Base-by-base conservation (phyloP, 2,888 invertebrate genomes). In the Trisateles emortualis region DNA sequence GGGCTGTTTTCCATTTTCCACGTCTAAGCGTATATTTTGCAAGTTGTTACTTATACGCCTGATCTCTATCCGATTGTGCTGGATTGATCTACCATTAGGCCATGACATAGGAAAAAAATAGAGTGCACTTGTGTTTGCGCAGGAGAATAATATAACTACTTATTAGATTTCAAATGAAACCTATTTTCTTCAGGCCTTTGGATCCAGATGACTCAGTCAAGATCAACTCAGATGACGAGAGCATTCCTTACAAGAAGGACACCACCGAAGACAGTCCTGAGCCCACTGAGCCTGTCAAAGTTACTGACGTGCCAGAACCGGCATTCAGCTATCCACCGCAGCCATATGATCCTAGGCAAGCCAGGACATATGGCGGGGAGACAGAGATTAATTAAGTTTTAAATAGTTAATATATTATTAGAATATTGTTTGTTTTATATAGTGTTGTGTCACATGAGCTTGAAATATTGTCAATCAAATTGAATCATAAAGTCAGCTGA, bases 221-320 rank as follows among this genome's bases (percentile, higher is more conserved):
- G 64, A 78, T 92, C 26, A 88, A 90, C 56, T 92, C 92, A 0
- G 92, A 92, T 43, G 91, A 92, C 47, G 92, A 92, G 2, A 92
- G 92, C 62, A 86, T 93, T 38, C 92, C 92, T 0, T 93, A 92
- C 81, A 93, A 92, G 78, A 92, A 92, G 59, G 91, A 90, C 50
- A 63, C 81, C 0, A 69, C 78, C 0, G 90, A 90, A 61, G 91
- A 91, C 52, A 88, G 84, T 30, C 92, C 92, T 0, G 81, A 85
- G 38, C 90, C 90, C 0, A 81, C 86, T 0, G 90, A 90, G 0
- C 77, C 84, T 0, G 78, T 90, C 1, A 81, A 84, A 45, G 81
- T 87, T 0, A 75, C 68, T 0, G 86, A 86, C 43, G 79, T 68
- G 6, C 33, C 59, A n/a, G 67, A 74, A 2, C 71, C 72, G 1